Conservation (phyloP, 2,113 vertebrate genomes). For the Pseudorectes ferrugineus region DNA sequence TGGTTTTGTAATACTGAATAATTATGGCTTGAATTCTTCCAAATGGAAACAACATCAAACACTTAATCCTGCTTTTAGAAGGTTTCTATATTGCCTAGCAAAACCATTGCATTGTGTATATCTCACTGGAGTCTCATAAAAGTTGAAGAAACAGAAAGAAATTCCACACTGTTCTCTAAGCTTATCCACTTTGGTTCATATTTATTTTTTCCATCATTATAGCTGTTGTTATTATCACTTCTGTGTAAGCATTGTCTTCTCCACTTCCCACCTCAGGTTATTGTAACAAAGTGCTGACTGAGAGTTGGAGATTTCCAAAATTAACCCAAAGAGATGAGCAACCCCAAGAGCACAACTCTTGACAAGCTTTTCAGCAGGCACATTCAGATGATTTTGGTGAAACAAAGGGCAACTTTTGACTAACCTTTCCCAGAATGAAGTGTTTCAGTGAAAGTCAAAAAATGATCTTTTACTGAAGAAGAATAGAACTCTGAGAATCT, state of each 20-base stretch:
- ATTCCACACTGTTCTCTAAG: background rate
- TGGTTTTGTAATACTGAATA: slow-evolving; percentile 21
- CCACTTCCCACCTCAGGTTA: background rate
- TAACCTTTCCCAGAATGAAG: background rate
- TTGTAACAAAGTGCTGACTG: background rate
- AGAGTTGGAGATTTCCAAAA: background rate
- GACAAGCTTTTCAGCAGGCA: background rate
- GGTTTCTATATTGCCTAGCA: background rate
- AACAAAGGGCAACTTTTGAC: background rate
- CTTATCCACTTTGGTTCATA: background rate
- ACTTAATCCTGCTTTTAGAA: background rate
- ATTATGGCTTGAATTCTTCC: background rate
- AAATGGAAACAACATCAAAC: slow-evolving; percentile 13
- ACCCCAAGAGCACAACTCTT: background rate
- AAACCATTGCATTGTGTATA: background rate
- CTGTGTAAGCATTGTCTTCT: background rate
- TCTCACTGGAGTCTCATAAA: background rate
- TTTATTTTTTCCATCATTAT: background rate
- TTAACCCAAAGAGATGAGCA: background rate
- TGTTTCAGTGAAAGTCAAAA: background rate
- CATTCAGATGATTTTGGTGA: background rate
- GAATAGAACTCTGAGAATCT: background rate
- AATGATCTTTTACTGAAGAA: background rate
- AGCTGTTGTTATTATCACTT: background rate
- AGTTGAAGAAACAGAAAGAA: background rate